Evolutionary conservation across 2,113 vertebrate species (phyloP), one percentile per base, ranked within the genome.

Genomic region (Gobius niger): DNA sequence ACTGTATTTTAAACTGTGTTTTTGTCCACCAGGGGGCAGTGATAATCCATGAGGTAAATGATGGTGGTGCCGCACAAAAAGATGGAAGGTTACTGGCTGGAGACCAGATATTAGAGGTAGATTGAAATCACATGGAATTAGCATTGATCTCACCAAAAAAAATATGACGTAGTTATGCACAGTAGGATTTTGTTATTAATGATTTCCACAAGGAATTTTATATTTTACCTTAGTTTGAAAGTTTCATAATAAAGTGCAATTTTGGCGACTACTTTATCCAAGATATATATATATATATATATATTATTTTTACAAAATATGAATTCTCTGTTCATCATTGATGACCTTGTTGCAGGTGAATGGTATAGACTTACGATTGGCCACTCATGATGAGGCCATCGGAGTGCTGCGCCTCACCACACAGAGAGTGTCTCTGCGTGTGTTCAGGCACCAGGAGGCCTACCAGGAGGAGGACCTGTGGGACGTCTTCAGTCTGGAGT

Each of bases 1-100:
- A 14, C 19, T 57, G 13, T 18, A 64, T 3, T 47, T 52, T 54
- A 64, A 9, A 57, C 44, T 12, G 18, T 9, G 71, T 13, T 66
- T 74, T 74, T 73, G 7, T 78, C 75, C 90, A 88, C 86, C 76
- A 99, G 97, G 97, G 96, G 75, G 94, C 93, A 78, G 96, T 98
- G 78, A 94, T 98, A 82, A 95, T 98, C 84, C 97, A 98, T 77
- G 97, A 98, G 88, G 95, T 99, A 4, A 98, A 98, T 80, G 94
- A 96, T 87, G 97, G 96, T 75, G 96, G 97, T 66, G 96, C 95
- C 49, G 96, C 96, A 51, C 95, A 95, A 76, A 97, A 95, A 91
- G 98, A 99, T 68, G 95, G 97, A 44, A 93, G 97, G 71, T 89
- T 99, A 4, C 95, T 94, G 92, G 96, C 96, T 77, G 98, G 97